These are phyloP conservation scores for Idaea dimidiata DNA, from an alignment of 2,888 invertebrate species.

Conservation along the genomic window DNA sequence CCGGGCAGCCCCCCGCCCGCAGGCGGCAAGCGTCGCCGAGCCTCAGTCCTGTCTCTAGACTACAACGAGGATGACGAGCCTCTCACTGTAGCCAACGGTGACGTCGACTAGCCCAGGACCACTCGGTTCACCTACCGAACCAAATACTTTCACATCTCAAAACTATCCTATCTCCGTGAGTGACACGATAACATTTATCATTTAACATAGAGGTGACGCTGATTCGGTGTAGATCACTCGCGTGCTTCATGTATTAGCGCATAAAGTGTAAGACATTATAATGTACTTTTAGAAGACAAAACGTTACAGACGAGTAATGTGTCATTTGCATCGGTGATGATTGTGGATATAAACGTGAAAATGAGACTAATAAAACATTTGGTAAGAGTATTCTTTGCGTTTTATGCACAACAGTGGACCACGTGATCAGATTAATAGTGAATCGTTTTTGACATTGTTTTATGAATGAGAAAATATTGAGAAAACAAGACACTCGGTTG, in stretches of 20 bases:
- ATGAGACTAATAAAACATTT: constrained; percentile 60
- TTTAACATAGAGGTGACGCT: constrained; percentile 42
- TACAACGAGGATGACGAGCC: constrained; percentile 88
- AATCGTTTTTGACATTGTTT: constrained; percentile 77
- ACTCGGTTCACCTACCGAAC: constrained; percentile 51
- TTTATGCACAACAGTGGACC: constrained; percentile 75
- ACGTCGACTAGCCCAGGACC: constrained; percentile 74
- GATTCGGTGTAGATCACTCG: constrained; percentile 52
- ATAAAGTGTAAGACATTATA: constrained; percentile 58
- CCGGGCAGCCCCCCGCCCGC: constrained; percentile 75
- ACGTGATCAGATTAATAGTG: constrained; percentile 74
- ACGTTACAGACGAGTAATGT: constrained; percentile 54
- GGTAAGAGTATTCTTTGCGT: constrained; percentile 69
- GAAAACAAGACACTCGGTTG: constrained; percentile 67
- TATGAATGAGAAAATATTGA: constrained; percentile 59
- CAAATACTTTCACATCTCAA: constrained; percentile 51
- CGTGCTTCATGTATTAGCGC: constrained; percentile 58
- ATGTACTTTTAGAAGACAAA: constrained; percentile 74
- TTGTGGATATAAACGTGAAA: constrained; percentile 63
- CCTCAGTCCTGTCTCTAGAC: constrained; percentile 86
- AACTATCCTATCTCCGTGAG: constrained; percentile 53
- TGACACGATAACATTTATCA: constrained; percentile 48
- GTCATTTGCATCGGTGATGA: constrained; percentile 71
- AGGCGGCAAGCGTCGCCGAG: constrained; percentile 84
- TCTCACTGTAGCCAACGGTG: constrained; percentile 86